Percentiles rank a stretch among this genome's conserved stretches.
Conservation (phyloP, 1,140 invertebrate species). For the Cotesia chilonis region DNA sequence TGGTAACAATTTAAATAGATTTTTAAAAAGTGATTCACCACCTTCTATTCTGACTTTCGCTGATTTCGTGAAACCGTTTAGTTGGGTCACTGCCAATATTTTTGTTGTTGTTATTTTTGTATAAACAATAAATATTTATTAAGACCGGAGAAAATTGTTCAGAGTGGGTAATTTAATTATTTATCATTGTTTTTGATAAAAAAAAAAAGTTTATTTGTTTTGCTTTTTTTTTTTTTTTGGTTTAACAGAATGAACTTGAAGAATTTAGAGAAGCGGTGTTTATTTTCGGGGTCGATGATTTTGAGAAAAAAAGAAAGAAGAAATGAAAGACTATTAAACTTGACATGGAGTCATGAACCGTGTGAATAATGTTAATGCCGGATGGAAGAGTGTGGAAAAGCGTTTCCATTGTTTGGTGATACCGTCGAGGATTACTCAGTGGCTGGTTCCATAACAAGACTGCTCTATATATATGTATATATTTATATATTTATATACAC, state of each 20-base stretch:
- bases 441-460: slow-evolving; percentile 18
- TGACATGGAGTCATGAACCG: slow-evolving; percentile 24
- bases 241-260: background rate
- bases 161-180: no score
- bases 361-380: slow-evolving; percentile 28
- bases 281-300: slow-evolving; percentile 31
- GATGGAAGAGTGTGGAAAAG: slow-evolving; percentile 32
- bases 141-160: no score
- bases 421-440: slow-evolving; percentile 35
- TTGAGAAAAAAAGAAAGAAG: slow-evolving; percentile 11
- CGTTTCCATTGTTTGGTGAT: slow-evolving; percentile 34
- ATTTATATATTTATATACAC: background rate
- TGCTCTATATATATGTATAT: slow-evolving; percentile 8
- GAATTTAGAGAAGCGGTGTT: background rate
- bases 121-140: slow-evolving; percentile 10
- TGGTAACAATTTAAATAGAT: slow-evolving; percentile 3
- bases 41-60: slow-evolving; percentile 31
- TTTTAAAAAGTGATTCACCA: no score
- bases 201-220: background rate
- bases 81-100: slow-evolving; percentile 38
- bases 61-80: slow-evolving; percentile 40
- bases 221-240: slow-evolving; percentile 3
- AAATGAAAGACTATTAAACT: slow-evolving; percentile 21
- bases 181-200: background rate
- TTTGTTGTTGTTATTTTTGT: background rate